Conservation (phyloP, 2,797 vertebrate species). For the Lacerta viridis region DNA sequence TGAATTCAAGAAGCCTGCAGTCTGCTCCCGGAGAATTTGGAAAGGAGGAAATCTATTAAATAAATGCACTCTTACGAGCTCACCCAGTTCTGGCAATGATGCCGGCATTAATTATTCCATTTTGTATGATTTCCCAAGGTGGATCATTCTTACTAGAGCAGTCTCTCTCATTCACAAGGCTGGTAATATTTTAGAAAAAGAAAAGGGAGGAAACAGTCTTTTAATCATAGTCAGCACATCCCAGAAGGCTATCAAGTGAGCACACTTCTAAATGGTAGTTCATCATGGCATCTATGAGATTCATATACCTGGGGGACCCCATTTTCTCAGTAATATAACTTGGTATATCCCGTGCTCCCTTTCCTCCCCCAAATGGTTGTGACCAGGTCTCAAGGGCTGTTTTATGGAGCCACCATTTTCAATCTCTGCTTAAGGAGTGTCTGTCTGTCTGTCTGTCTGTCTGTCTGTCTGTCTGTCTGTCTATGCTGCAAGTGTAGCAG, state of each 20-base stretch:
- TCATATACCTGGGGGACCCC: slow-evolving; percentile 56
- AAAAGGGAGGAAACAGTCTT: neutral
- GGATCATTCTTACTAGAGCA: slow-evolving; percentile 45
- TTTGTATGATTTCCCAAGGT: slow-evolving; percentile 50
- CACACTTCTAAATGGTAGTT: slow-evolving; percentile 52
- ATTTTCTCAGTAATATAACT: slow-evolving; percentile 59
- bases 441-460: too few relatives aligned
- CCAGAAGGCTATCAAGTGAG: slow-evolving; percentile 53
- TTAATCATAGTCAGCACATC: slow-evolving; percentile 35
- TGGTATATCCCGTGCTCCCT: slow-evolving; percentile 44
- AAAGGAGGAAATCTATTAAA: neutral
- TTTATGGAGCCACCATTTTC: slow-evolving; percentile 60
- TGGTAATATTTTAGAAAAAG: slow-evolving; percentile 38
- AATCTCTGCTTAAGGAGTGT: slow-evolving; percentile 48
- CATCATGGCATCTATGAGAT: slow-evolving; percentile 56
- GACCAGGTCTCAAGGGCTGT: slow-evolving; percentile 53
- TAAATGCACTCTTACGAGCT: neutral
- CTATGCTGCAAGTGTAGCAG: slow-evolving; percentile 43
- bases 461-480: too few relatives aligned
- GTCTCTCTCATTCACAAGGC: slow-evolving; percentile 14
- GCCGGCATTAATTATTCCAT: slow-evolving; percentile 49
- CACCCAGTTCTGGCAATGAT: slow-evolving; percentile 12
- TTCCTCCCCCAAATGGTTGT: slow-evolving; percentile 40
- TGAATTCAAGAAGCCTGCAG: slow-evolving; percentile 46
- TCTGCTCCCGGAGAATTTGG: slow-evolving; percentile 30